Percentiles rank a stretch among this genome's conserved stretches.
These are phyloP conservation scores for Polypterus senegalus DNA, from an alignment of 2,113 vertebrate genomes.

Conservation along the genomic window DNA sequence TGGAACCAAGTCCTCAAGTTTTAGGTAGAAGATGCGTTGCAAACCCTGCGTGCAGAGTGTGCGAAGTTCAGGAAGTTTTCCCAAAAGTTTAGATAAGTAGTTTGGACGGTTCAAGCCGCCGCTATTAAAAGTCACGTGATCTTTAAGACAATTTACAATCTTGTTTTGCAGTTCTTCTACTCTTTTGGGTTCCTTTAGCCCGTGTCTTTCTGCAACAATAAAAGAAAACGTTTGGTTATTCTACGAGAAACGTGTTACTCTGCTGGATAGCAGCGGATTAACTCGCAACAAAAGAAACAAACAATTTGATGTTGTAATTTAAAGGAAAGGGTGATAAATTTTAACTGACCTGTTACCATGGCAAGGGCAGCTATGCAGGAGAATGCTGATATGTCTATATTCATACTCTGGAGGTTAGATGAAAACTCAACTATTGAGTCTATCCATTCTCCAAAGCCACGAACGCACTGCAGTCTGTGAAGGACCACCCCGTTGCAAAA, in stretches of 20 bases:
- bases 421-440: constrained; percentile 96
- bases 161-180: constrained; percentile 97
- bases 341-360: constrained; percentile 92
- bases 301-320: constrained; percentile 6
- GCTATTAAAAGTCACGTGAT: constrained; percentile 95
- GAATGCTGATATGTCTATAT: constrained; percentile 94
- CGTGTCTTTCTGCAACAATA: constrained; percentile 75
- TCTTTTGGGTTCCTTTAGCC: constrained; percentile 91
- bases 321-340: not conserved
- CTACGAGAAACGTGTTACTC: constrained; percentile 9
- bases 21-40: constrained; percentile 98
- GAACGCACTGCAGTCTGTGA: constrained; percentile 94
- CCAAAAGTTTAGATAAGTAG: constrained; percentile 97
- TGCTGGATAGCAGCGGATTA: not conserved
- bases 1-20: constrained; percentile 95
- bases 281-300: not conserved
- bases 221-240: constrained; percentile 14
- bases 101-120: constrained; percentile 89
- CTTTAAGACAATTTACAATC: constrained; percentile 97
- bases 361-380: constrained; percentile 96
- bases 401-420: constrained; percentile 96
- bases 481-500: constrained; percentile 96
- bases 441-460: constrained; percentile 97
- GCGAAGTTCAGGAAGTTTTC: constrained; percentile 96
- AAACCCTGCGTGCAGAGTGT: constrained; percentile 96